Evolutionary conservation across 2,113 vertebrate genomes (phyloP).

Genomic region (Athene noctua): DNA sequence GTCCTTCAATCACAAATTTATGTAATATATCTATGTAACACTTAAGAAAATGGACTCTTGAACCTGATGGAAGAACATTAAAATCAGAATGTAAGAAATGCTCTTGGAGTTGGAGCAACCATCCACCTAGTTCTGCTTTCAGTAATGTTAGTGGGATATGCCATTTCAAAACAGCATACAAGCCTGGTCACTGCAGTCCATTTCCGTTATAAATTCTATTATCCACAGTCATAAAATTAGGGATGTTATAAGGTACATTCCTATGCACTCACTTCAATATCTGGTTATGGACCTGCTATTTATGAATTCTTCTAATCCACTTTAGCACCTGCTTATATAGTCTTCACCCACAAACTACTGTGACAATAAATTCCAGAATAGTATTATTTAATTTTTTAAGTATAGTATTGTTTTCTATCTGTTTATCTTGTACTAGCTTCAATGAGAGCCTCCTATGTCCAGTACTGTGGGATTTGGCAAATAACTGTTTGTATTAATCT

Average conservation of each 20-base stretch:
- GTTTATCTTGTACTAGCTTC: not conserved
- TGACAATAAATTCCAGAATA: not conserved
- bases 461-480: not conserved
- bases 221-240: not conserved
- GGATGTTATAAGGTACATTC: not conserved
- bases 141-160: not conserved
- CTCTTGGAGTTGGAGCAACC: not conserved
- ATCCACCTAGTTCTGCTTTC: not conserved
- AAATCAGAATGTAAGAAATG: not conserved
- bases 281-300: not conserved
- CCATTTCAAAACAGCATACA: not conserved
- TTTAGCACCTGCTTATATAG: not conserved
- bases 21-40: not conserved
- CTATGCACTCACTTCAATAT: not conserved
- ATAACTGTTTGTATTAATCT: not conserved
- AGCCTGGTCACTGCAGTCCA: not conserved
- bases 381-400: not conserved
- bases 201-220: not conserved
- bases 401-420: not conserved
- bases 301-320: not conserved
- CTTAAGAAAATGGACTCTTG: not conserved
- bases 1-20: not conserved
- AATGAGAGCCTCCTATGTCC: not conserved
- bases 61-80: not conserved
- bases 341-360: not conserved